Percentiles rank a stretch among this genome's conserved stretches.
phyloP scores from a whole-genome alignment of 2,113 vertebrate genomes.

The Sardina pilchardus region DNA sequence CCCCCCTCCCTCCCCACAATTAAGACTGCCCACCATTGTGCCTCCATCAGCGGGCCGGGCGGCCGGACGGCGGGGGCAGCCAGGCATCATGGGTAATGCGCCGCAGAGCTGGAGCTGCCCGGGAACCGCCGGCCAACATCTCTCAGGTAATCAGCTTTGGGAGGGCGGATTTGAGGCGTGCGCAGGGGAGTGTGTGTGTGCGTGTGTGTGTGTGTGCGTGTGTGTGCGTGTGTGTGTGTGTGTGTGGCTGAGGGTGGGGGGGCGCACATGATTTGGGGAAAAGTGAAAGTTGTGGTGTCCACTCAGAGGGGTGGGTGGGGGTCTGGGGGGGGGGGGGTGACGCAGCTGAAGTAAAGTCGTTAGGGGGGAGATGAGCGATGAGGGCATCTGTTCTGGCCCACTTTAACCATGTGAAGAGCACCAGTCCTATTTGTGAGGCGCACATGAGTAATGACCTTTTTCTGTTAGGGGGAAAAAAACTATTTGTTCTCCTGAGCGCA shows the following conservation, averaged over 20 bases:
- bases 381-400: neutral
- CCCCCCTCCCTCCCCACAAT: slow-evolving; percentile 38
- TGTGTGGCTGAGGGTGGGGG: too few relatives aligned
- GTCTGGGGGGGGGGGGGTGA: neutral
- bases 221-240: too few relatives aligned
- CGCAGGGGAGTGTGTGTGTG: neutral
- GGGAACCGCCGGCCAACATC: neutral
- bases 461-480: neutral
- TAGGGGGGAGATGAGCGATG: neutral
- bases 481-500: slow-evolving; percentile 30
- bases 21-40: slow-evolving; percentile 33
- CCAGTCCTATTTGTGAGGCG: neutral
- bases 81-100: neutral
- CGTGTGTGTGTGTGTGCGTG: too few relatives aligned
- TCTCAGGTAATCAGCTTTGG: neutral
- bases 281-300: neutral
- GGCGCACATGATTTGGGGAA: neutral
- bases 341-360: neutral
- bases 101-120: neutral
- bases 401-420: neutral
- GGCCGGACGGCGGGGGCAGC: too few relatives aligned
- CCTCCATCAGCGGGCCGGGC: neutral
- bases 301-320: neutral
- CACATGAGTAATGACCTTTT: slow-evolving; percentile 5
- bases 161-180: neutral